Base-by-base conservation (phyloP, 2,113 vertebrate species). In the Ptilonorhynchus violaceus region DNA sequence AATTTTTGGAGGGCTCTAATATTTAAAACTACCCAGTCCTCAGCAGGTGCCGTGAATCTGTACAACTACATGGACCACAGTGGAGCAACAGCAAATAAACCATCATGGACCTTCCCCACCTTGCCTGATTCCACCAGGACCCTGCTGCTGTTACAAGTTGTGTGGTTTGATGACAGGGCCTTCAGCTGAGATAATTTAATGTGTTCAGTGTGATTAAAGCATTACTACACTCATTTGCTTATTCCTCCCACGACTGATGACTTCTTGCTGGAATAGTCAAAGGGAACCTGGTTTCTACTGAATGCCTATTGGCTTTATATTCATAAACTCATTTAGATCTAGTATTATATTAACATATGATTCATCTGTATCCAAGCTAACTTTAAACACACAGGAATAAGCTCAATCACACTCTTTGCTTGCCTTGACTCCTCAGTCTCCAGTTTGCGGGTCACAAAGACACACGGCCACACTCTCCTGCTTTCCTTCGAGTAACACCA, bases 381-480 rank as follows among this genome's bases (percentile, higher is more conserved):
- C 37, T 87, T 87, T 59, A 77, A 91, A 88, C 10, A 80, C 22
- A 58, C 20, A 35, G 81, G 88, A 92, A 63, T 23, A n/a, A 91
- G 75, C 15, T 39, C 69, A 42, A 10, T 68, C 33, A 33, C 13
- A 35, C 6, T 52, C 13, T 33, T 23, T 37, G 13, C 27, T 82
- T 78, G 55, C 30, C 31, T 68, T 74, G 33, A 27, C 6, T 59
- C 21, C 62, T 70, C 25, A 73, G 12, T 24, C 46, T 62, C 74
- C 50, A 66, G 1, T 44, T 53, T 62, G 15, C 41, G 46, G 25
- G 7, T 66, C 46, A 69, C 19, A 31, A 73, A 56, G 37, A 31
- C 3, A 0, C 0, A 0, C 33, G 13, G 16, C 83, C 28, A 64
- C 5, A 30, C 4, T 49, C 2, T 60, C 37, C 37, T 11, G 4